phyloP scores from a whole-genome alignment of 2,797 vertebrate genomes.

The Anabacerthia variegaticeps region DNA sequence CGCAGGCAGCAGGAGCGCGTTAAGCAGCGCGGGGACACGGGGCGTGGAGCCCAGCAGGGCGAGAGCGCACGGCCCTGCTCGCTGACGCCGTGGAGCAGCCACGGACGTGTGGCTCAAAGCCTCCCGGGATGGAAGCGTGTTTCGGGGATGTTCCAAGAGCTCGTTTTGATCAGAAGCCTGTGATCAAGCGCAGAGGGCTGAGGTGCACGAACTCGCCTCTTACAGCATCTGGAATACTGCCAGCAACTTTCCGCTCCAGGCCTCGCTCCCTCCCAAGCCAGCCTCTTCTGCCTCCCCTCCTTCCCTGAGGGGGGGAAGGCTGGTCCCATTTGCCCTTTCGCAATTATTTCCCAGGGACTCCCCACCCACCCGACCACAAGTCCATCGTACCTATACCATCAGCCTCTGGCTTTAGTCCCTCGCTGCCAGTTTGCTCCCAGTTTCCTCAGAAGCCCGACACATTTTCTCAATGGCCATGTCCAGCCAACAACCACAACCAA shows the following conservation, averaged over 20 bases:
- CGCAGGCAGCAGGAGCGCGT: no score
- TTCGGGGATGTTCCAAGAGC: not conserved
- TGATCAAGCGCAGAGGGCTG: not conserved
- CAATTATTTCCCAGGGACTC: not conserved
- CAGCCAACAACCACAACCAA: not conserved
- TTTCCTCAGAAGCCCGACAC: not conserved
- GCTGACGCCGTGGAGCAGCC: rapidly evolving
- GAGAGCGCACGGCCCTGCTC: no score
- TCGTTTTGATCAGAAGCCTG: not conserved
- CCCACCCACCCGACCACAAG: not conserved
- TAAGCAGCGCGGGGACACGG: no score
- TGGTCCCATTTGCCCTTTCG: not conserved
- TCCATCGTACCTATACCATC: not conserved
- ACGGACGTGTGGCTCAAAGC: not conserved
- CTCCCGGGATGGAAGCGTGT: not conserved
- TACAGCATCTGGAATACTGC: not conserved
- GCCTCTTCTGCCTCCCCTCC: not conserved
- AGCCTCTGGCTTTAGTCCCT: not conserved
- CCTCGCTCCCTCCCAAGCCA: not conserved
- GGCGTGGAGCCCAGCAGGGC: no score
- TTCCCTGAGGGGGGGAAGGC: not conserved
- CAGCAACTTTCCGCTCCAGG: not conserved
- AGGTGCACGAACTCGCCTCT: not conserved
- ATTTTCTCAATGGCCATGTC: not conserved
- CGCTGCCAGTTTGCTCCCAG: not conserved